Percentiles rank a stretch among this genome's conserved stretches.
These are phyloP conservation scores for Scrobipalpa costella DNA, from an alignment of 2,888 invertebrate species.

Conservation along the genomic window DNA sequence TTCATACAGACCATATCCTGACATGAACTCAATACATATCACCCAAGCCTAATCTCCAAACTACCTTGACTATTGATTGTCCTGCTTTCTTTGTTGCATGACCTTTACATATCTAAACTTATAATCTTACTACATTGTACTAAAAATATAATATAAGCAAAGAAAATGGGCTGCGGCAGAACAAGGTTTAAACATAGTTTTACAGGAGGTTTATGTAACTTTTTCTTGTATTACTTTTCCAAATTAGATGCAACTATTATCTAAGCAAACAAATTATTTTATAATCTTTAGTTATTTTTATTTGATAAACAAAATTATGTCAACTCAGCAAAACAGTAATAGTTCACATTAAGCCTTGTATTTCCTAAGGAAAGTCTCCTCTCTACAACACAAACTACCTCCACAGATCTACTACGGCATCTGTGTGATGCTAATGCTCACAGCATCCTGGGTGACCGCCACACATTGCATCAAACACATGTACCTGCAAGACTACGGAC, in stretches of 20 bases:
- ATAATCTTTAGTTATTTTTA: no score
- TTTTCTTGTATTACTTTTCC: no score
- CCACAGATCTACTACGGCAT: slow-evolving; percentile 93
- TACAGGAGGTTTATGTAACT: no score
- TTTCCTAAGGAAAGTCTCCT: background rate
- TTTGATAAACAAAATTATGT: no score
- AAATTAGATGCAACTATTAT: no score
- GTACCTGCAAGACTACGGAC: slow-evolving; percentile 81
- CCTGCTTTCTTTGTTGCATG: background rate
- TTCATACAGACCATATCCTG: no score
- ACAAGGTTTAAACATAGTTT: no score
- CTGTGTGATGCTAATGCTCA: slow-evolving; percentile 91
- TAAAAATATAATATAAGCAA: background rate
- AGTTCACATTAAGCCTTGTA: background rate
- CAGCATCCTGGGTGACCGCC: slow-evolving; percentile 96
- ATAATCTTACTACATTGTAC: slow-evolving; percentile 7
- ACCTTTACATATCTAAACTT: slow-evolving; percentile 16
- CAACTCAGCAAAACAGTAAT: background rate
- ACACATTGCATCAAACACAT: slow-evolving; percentile 95
- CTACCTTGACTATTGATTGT: slow-evolving; percentile 3
- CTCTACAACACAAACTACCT: background rate
- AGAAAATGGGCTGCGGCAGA: no score
- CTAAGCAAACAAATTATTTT: no score
- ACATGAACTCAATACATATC: background rate
- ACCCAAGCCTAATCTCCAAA: background rate